Base-by-base conservation (phyloP, 2,113 vertebrate species). In the Oryctolagus cuniculus region DNA sequence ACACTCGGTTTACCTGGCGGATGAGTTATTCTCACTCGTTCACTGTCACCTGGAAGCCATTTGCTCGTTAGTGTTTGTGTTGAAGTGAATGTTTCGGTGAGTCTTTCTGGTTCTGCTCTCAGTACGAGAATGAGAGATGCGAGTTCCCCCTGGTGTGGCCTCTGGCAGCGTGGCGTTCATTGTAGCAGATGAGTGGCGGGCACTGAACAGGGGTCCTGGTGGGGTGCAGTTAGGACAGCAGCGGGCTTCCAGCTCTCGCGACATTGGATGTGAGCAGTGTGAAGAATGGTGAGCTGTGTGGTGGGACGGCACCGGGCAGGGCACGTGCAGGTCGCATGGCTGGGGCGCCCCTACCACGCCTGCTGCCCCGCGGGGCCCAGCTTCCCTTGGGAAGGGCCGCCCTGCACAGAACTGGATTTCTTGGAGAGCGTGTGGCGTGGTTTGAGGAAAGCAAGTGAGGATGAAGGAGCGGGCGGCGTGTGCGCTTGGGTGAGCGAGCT, bases 401-500 rank as follows among this genome's bases (percentile, higher is more conserved):
- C 94, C 31, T 90, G 82, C 91, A 38, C 96, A 96, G 85, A 95
- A 82, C 63, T 85, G 38, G 72, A 94, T 97, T 97, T 96, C 34
- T 91, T 91, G 96, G 90, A 87, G 96, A 74, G 77, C 87, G 70
- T 85, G 72, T 38, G 69, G 92, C 64, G 81, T 96, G 90, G 93
- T 93, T 96, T 98, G 90, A 98, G 96, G 96, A 97, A 97, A 96
- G 80, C 90, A 95, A 96, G 89, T 6, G 15, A 49, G 97, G 95
- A 95, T 96, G 97, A 98, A 96, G 95, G 51, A 85, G 97, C 97
- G 91, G 97, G 92, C 96, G 97, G 97, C 97, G 97, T 98, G 98
- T 97, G 98, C 98, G 98, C 44, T 44, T 44, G 44, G 19, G 55
- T 19, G 55, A 58, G 55, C 74, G 91, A 58, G 73, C 70, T 94